Evolutionary conservation across 2,113 vertebrate genomes (phyloP), one percentile per base, ranked within the genome.

Genomic region (Herpailurus yagouaroundi): DNA sequence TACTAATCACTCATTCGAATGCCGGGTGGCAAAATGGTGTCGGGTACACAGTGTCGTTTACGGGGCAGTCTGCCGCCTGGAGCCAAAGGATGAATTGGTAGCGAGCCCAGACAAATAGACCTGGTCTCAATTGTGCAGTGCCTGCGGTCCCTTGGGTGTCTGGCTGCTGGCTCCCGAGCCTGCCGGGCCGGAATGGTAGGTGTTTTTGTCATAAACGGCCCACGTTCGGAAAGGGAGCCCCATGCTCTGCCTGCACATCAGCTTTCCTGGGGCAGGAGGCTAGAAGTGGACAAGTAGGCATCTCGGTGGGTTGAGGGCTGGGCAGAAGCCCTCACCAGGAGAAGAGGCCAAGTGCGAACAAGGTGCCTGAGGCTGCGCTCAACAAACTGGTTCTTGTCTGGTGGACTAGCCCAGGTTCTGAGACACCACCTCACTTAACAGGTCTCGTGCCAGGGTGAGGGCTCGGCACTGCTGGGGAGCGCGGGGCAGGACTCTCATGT

Each of bases 321-420:
- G 84, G 63, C 64, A 73, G 64, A 81, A 89, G 57, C 48, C 52
- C 14, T 64, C 50, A 19, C 57, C 41, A 11, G 50, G 83, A 92
- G 80, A 16, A 97, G 83, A 85, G 96, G 15, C 57, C 93, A 79
- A 90, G 68, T 23, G 13, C 12, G 12, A 74, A 73, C 2, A 2
- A 15, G 81, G 64, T n/a, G 16, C 92, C 63, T 80, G 29, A 29
- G 27, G 60, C 38, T 82, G 31, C 14, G 12, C 14, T 36, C 48
- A 74, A 81, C 88, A 77, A 71, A 91, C 93, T 45, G 50, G 41
- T 79, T 90, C 60, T 74, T 93, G 66, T 77, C 83, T 4, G 85
- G 19, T 33, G 16, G 27, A 94, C 74, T 21, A 90, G 91, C 83
- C 88, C 57, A 57, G 92, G 76, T 91, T 63, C 48, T 81, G 48